A percentile compares a stretch with the other conserved stretches of the same genome.
Evolutionary conservation across 2,113 vertebrate genomes (phyloP).

Genomic region (Antigone vipio): DNA sequence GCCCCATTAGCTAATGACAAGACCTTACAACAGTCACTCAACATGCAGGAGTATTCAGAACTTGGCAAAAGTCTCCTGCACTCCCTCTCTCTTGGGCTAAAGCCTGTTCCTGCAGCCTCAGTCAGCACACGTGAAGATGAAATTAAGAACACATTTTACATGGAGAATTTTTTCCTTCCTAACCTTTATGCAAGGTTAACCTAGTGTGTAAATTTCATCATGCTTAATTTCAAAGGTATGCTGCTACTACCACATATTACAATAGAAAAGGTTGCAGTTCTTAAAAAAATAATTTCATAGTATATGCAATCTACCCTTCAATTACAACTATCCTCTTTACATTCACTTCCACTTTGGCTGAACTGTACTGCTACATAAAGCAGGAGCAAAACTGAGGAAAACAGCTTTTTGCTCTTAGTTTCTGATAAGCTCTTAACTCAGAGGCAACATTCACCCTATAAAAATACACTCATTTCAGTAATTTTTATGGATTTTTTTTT

Average conservation of each 20-base stretch:
- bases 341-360: background rate
- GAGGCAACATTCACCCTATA: background rate
- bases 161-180: background rate
- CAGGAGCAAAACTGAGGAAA: background rate
- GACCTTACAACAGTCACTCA: background rate
- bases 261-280: background rate
- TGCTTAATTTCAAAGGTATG: conserved; percentile 1
- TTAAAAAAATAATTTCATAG: conserved; percentile 4
- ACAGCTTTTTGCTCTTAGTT: background rate
- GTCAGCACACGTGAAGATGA: background rate
- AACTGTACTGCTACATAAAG: background rate
- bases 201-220: conserved; percentile 2
- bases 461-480: background rate
- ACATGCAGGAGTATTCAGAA: background rate
- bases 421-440: background rate
- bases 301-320: background rate
- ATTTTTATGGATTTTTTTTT: background rate
- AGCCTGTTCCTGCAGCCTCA: background rate
- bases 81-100: background rate
- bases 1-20: background rate
- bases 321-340: background rate
- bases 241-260: background rate
- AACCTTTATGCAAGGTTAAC: background rate
- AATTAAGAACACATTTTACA: background rate
- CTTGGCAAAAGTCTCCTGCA: background rate